Base-by-base conservation (phyloP, 2,113 vertebrate species). In the Lepidiolamprologus cunningtoni region DNA sequence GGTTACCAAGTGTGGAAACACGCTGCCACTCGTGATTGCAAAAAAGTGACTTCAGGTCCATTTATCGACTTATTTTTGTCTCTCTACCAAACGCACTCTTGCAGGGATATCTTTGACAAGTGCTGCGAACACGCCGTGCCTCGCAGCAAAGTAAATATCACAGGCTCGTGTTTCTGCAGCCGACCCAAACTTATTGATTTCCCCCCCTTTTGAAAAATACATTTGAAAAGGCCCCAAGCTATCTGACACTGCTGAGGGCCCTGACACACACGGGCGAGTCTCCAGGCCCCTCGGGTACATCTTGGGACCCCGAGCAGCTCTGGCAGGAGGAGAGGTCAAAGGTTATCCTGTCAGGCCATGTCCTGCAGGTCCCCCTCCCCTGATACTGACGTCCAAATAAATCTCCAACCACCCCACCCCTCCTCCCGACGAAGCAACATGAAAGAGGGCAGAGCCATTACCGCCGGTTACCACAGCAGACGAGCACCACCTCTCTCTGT, bases 181-280 rank as follows among this genome's bases (percentile, higher is more conserved):
- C 45, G 58, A 91, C 89, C 90, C 92, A 89, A 78, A 86, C 85
- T 83, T 95, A 96, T 96, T 95, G 96, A 96, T 96, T 95, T 76
- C n/a, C 89, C 92, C 92, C 88, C 94, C 90, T 94, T 94, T 93
- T 93, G 90, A 95, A 96, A 95, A 95, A 96, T 95, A 94, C 93
- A 95, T 95, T 94, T 93, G 82, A 91, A 95, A 95, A 87, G 33
- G 87, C 94, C 94, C 87, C 76, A 82, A 96, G 95, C 93, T 90
- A 95, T 95, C 90, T 95, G 95, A 95, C 93, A 95, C 94, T 85
- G 78, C 92, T 89, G 91, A 88, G 85, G 89, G 92, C 89, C 89
- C 89, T 90, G 85, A 90, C 87, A 89, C 81, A 87, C 81, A 90
- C 86, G 63, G 83, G 91, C 54, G 85, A 61, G 89, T 89, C 84